A percentile compares a stretch with the other conserved stretches of the same genome.
These are phyloP conservation scores for Chrysolina americana DNA, from an alignment of 2,888 invertebrate genomes.

Conservation along the genomic window DNA sequence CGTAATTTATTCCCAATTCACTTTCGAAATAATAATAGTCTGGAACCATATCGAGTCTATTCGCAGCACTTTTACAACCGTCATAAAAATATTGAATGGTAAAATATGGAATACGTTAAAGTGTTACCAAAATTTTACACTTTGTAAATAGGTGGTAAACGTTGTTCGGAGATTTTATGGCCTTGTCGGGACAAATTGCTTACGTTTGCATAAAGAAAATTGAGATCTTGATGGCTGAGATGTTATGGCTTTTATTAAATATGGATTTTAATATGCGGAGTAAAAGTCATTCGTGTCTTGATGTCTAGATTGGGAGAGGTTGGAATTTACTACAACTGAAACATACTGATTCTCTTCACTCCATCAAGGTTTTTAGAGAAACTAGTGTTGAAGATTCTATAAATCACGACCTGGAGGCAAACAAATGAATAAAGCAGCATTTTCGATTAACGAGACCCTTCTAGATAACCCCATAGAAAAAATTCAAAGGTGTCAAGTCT, in stretches of 20 bases:
- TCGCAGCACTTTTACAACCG: conserved; percentile 47
- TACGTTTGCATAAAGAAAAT: conserved; percentile 27
- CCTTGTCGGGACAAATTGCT: conserved; percentile 36
- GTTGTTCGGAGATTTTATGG: conserved; percentile 36
- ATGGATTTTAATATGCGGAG: conserved; percentile 21
- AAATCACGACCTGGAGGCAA: no score
- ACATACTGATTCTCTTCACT: no score
- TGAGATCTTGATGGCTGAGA: conserved; percentile 21
- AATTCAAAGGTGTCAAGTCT: no score
- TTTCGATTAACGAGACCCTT: no score
- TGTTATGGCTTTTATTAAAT: conserved; percentile 25
- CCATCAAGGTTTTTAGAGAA: no score
- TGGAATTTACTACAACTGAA: background rate
- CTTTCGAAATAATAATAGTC: conserved; percentile 25
- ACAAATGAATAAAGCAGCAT: no score
- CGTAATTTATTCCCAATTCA: background rate
- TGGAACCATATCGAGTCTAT: conserved; percentile 52
- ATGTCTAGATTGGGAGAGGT: background rate
- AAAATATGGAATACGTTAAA: conserved; percentile 48
- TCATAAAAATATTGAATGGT: conserved; percentile 50
- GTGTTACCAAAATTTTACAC: conserved; percentile 53
- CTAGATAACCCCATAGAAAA: no score
- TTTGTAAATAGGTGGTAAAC: conserved; percentile 55
- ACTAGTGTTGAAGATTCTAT: no score
- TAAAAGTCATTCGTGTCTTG: conserved; percentile 5